Conservation (phyloP, 2,113 vertebrate species). For the Tetraodon nigroviridis region DNA sequence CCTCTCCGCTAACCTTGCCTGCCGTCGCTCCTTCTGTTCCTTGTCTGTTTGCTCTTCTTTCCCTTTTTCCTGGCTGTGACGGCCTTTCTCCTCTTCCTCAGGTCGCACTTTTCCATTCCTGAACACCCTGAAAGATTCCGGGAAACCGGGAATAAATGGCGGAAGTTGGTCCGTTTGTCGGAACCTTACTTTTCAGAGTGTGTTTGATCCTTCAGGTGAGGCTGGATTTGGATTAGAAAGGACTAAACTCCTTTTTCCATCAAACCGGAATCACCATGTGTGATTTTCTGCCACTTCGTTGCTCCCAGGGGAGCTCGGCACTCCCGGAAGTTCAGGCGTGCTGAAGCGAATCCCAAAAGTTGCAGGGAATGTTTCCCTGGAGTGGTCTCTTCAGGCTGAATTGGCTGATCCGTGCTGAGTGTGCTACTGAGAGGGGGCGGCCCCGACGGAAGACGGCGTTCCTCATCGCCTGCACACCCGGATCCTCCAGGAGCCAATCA, state of each 20-base stretch:
- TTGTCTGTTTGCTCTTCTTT: slow-evolving; percentile 14
- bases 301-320: too few relatives aligned
- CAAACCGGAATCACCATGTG: neutral
- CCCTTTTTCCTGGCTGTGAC: neutral
- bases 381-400: slow-evolving; percentile 64
- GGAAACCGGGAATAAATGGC: too few relatives aligned
- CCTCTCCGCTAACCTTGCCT: slow-evolving; percentile 52
- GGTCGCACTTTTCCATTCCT: too few relatives aligned
- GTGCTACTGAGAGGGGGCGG: slow-evolving; percentile 36
- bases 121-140: too few relatives aligned
- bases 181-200: too few relatives aligned
- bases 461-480: slow-evolving; percentile 3
- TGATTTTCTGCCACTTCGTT: slow-evolving; percentile 18
- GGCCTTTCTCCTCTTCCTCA: neutral
- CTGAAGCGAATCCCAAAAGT: slow-evolving; percentile 47
- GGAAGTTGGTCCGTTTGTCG: too few relatives aligned
- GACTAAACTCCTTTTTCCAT: too few relatives aligned
- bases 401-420: slow-evolving; percentile 50
- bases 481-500: slow-evolving; percentile 66
- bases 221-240: too few relatives aligned
- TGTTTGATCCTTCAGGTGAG: too few relatives aligned
- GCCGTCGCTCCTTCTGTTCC: slow-evolving; percentile 18
- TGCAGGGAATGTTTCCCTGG: slow-evolving; percentile 45
- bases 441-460: slow-evolving; percentile 37
- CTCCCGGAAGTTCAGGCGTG: too few relatives aligned